Evolutionary conservation across 2,888 invertebrate genomes (phyloP), one percentile per base, ranked within the genome.

Genomic region (Dolichomitus sp.): DNA sequence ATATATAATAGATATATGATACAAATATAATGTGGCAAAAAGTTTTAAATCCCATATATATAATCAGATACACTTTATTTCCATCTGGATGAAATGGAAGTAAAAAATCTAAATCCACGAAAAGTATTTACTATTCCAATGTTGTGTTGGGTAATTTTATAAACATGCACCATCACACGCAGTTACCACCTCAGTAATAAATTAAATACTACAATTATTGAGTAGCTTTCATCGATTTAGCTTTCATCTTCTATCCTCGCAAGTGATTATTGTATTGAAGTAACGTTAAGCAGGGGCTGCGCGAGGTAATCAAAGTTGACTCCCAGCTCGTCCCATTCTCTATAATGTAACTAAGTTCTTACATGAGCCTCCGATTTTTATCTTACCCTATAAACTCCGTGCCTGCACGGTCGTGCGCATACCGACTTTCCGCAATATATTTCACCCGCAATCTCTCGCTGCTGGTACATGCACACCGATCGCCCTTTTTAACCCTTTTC

Each of bases 401-500:
- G 30, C 40, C 23, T 52, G 69, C 52, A 30, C 66, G 54, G 42
- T 68, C 42, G 33, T 37, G 61, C 61, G 81, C 74, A 82, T 79
- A 79, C 78, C 74, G 63, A 65, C 82, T 74, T 73, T 78, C 73
- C 74, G 69, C 69, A 48, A 79, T 70, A 82, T 80, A 74, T 79
- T 69, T 73, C 79, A 68, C 33, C 69, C 73, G 79, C 68, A 75
- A 79, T 74, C 69, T 68, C 72, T 40, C 48, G 30, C 48, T 45
- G 50, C 72, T 52, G 37, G 54, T 45, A 61, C 33, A 65, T 14
- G 57, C 65, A 66, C n/a, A 66, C 23, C 37, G 27, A 73, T 65
- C 37, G 72, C 57, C 52, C 17, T 69, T 45, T 65, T 65, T 45
- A n/a, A 37, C 52, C 65, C 37, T 63, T 72, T 73, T 40, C 11